Percentiles rank a stretch among this genome's conserved stretches.
Evolutionary conservation across 2,888 invertebrate species (phyloP).

Genomic region (Lymantria dispar): DNA sequence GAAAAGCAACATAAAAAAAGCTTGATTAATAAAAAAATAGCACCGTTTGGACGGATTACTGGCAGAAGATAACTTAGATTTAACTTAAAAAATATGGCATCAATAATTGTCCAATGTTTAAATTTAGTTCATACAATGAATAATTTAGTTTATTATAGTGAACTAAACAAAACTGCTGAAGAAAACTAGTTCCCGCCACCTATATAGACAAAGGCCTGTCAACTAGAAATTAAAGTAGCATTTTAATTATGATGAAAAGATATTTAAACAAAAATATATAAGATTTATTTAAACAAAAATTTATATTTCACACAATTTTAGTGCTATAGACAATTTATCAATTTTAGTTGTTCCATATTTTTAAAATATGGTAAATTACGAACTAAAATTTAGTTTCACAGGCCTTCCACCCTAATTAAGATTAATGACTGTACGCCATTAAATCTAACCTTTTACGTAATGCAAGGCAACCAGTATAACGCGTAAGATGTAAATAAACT

Average conservation of each 20-base stretch:
- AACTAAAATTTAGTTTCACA: slow-evolving; percentile 23
- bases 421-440: slow-evolving; percentile 20
- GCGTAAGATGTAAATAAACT: slow-evolving; percentile 16
- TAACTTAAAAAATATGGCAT: slow-evolving; percentile 74
- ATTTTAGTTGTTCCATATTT: neutral
- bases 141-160: slow-evolving; percentile 2
- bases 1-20: slow-evolving; percentile 44
- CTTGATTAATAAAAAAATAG: slow-evolving; percentile 50
- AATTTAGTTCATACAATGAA: slow-evolving; percentile 11
- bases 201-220: slow-evolving; percentile 35
- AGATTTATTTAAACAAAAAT: neutral
- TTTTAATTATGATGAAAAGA: neutral
- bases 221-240: slow-evolving; percentile 16
- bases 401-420: slow-evolving; percentile 36
- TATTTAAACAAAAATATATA: neutral
- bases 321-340: neutral
- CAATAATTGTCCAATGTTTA: slow-evolving; percentile 35
- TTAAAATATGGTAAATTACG: neutral
- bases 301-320: neutral
- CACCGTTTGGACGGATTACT: slow-evolving; percentile 70
- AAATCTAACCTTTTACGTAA: slow-evolving; percentile 57
- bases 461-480: slow-evolving; percentile 68
- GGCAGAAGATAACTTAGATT: slow-evolving; percentile 43
- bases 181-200: slow-evolving; percentile 60
- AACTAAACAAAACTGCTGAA: slow-evolving; percentile 24